phyloP scores from a whole-genome alignment of 2,797 vertebrate genomes.

The Morelia viridis region DNA sequence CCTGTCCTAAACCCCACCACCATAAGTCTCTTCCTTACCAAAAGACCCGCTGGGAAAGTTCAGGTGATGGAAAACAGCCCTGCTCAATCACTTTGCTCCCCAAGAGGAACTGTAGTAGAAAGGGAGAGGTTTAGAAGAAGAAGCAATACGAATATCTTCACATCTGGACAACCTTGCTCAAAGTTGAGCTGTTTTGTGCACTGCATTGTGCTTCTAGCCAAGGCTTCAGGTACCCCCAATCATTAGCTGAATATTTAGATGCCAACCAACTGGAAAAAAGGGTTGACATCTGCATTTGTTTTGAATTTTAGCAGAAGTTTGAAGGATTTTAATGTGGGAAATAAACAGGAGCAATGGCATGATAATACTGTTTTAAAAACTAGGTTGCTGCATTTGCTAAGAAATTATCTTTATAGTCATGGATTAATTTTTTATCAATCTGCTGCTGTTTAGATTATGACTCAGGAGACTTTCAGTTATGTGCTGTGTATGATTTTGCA shows the following conservation, averaged over 20 bases:
- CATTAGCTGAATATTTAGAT: too few species aligned
- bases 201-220: too few species aligned
- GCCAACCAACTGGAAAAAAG: background rate
- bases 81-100: too few species aligned
- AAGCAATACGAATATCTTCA: too few species aligned
- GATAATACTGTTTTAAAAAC: background rate
- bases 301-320: background rate
- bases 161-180: too few species aligned
- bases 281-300: background rate
- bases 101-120: too few species aligned
- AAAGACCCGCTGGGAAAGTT: too few species aligned
- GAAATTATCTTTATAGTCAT: background rate
- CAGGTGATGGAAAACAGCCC: too few species aligned
- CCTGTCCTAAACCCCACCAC: too few species aligned
- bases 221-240: background rate
- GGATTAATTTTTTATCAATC: background rate
- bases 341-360: background rate
- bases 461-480: background rate
- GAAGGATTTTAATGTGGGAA: background rate
- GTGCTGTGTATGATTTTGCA: background rate
- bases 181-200: too few species aligned
- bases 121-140: too few species aligned
- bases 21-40: too few species aligned
- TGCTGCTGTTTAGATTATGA: background rate
- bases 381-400: background rate